phyloP scores from a whole-genome alignment of 1,140 invertebrate genomes.

The Monochamus saltuarius region DNA sequence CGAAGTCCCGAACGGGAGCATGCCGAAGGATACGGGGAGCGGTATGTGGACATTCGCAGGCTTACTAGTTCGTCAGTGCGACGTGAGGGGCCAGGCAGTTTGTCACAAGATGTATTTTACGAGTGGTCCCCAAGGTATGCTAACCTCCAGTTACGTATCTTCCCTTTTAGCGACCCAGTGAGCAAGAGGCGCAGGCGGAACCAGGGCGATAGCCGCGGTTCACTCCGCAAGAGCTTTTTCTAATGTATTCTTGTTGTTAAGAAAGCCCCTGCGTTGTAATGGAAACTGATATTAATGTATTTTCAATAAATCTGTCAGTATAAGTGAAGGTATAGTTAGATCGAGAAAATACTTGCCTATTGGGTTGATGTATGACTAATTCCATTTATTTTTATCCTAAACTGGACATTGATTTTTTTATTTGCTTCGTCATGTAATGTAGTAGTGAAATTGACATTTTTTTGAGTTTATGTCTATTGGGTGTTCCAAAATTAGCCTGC shows the following conservation, averaged over 20 bases:
- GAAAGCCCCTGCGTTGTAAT: constrained; percentile 1
- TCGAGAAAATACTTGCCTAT: neutral
- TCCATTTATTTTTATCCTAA: too few species aligned
- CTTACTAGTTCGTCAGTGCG: constrained; percentile 4
- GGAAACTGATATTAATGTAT: neutral
- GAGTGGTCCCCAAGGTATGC: constrained; percentile 49
- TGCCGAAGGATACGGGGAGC: neutral
- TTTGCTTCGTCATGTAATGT: too few species aligned
- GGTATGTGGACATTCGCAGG: constrained; percentile 8
- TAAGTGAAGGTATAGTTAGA: neutral
- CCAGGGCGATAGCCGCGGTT: neutral
- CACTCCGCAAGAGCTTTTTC: constrained; percentile 13
- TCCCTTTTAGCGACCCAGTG: constrained; percentile 46
- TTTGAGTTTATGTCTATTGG: too few species aligned
- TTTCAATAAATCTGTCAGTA: neutral
- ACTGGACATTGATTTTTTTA: too few species aligned
- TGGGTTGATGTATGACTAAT: too few species aligned
- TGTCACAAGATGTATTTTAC: constrained; percentile 51
- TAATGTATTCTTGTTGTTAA: constrained; percentile 24
- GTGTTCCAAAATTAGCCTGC: too few species aligned
- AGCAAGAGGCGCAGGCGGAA: constrained; percentile 6
- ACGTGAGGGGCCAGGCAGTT: constrained; percentile 37
- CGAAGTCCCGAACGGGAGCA: neutral
- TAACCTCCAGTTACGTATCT: constrained; percentile 51
- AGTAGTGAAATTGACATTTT: too few species aligned